Evolutionary conservation across 2,888 invertebrate species (phyloP), one percentile per base, ranked within the genome.

Genomic region (Nebria salina): DNA sequence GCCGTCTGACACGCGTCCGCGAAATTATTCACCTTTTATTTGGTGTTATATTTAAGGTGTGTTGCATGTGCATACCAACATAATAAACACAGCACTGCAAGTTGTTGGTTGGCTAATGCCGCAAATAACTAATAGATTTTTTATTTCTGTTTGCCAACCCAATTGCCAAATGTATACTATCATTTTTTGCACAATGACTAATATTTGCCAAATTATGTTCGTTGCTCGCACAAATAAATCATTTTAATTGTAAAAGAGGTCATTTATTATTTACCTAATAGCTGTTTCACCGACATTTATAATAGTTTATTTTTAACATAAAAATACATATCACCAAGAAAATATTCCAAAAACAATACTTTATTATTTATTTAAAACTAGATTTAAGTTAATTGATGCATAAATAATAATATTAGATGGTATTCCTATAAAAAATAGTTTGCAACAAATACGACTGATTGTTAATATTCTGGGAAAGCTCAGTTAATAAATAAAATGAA

Each of bases 1-100:
- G 2, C 68, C 68, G 20, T 68, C 68, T 25, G 25, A 15, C 68
- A 68, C 68, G 25, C 68, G 65, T n/a, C 65, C 65, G 34, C 34
- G n/a, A 34, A 72, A 11, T 72, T 5, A 72, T 72, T 8, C 34
- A 26, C 41, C 2, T 72, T 34, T 72, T 34, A 34, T 11, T 54
- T 54, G 13, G 54, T 54, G 54, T 54, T 54, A 6, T 11, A 54
- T 54, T 54, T 54, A 54, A 54, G 54, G 54, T 54, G 54, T 54
- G 54, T 54, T 43, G 20, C 34, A 34, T 1, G 5, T 1, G 2
- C 0, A 1, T 34, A 34, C 34, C 34, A 34, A 34, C 34, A 5
- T 34, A 4, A 34, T 5, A 34, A 34, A 34, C 34, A 5, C 5
- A 4, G 5, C 34, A 34, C 34, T 4, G 34, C 34, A 4, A 34